Base-by-base conservation (phyloP, 2,113 vertebrate genomes). In the Danionella cerebrum region DNA sequence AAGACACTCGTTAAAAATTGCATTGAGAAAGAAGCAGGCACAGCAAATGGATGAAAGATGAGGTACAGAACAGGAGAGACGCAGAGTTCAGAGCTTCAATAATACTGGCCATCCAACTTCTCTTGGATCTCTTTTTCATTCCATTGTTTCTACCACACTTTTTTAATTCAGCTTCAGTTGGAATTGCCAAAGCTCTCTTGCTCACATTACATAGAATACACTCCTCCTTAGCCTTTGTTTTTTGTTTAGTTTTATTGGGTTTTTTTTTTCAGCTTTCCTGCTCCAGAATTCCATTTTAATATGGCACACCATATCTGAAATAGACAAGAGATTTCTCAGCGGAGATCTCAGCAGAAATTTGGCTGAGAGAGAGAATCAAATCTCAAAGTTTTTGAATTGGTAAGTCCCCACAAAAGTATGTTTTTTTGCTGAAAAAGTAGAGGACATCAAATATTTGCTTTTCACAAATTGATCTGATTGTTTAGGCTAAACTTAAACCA, bases 1-100 rank as follows among this genome's bases (percentile, higher is more conserved):
- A 89, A 85, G 88, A 90, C 85, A 83, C 82, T 80, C 79, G 77
- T 88, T 83, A 74, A 79, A 67, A 71, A 44, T 44, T 38, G 65
- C 18, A 60, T 31, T 33, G 19, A 35, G 5, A 65, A 58, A 52
- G 45, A 12, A 19, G 16, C 45, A 54, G 70, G 52, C 60, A 39
- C 31, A 31, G 12, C 24, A 60, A 55, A 7, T 2, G 29, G 29
- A 3, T 25, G 6, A 9, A 41, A n/a, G 50, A 25, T 41, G 31
- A 27, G n/a, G 16, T 41, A 2, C 4, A 24, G 18, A 39, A 35
- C 16, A 51, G 31, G 45, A 27, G 36, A 8, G 21, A 44, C 59
- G 38, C 69, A 55, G 18, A 70, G 24, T 14, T 21, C 11, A 54
- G 58, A 52, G 42, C 50, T n/a, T n/a, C n/a, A n/a, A n/a, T n/a